Conservation (phyloP, 2,888 invertebrate genomes). For the Ctena decussata region DNA sequence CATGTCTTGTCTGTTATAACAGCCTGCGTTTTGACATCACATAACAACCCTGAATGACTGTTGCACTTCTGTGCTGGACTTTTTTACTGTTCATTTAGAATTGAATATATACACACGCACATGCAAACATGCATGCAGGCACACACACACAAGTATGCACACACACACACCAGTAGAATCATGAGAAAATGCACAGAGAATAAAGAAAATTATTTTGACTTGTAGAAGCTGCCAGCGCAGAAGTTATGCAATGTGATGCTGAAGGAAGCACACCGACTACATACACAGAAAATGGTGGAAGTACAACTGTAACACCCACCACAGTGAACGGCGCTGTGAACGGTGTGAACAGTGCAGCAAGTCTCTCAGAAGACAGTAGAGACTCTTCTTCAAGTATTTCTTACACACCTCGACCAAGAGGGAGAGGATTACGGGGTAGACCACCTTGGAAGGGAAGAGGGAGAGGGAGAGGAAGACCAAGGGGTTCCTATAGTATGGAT, state of each 20-base stretch:
- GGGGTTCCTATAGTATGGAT: conserved; percentile 55
- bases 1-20: no score
- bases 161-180: no score
- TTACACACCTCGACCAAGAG: conserved; percentile 47
- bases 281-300: background rate
- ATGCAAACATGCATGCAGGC: no score
- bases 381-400: conserved; percentile 78
- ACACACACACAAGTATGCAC: no score
- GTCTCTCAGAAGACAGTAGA: conserved; percentile 82
- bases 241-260: background rate
- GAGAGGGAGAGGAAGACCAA: conserved; percentile 69
- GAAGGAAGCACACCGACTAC: background rate
- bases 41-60: no score
- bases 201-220: background rate
- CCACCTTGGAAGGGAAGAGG: conserved; percentile 33
- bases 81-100: no score
- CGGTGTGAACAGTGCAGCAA: conserved; percentile 81
- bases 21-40: no score
- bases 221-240: background rate
- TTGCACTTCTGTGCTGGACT: no score
- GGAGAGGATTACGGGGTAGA: conserved; percentile 35
- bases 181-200: no score
- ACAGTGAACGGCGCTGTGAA: background rate
- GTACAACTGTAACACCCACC: background rate
- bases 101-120: no score